Percentiles rank a stretch among this genome's conserved stretches.
Evolutionary conservation across 2,888 invertebrate species (phyloP).

Genomic region (Aporophyla nigra): DNA sequence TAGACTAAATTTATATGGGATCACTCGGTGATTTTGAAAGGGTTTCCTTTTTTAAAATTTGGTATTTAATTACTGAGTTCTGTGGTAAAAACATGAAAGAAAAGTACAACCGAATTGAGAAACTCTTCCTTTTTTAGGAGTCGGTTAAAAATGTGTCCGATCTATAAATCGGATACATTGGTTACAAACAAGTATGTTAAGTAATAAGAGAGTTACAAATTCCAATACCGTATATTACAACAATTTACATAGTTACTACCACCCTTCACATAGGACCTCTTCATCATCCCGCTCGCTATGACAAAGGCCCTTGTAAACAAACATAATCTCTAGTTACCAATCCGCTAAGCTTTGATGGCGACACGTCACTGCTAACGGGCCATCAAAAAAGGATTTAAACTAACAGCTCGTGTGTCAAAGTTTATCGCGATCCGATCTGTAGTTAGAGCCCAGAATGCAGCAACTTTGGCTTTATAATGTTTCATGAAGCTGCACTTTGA

Average conservation of each 20-base stretch:
- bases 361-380: constrained; percentile 42
- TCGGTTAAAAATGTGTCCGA: background rate
- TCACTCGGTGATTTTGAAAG: too few species aligned
- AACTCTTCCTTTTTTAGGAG: too few species aligned
- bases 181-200: background rate
- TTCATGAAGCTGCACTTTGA: constrained; percentile 20
- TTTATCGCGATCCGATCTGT: constrained; percentile 53
- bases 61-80: background rate
- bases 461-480: constrained; percentile 29
- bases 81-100: too few species aligned
- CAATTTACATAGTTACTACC: constrained; percentile 16
- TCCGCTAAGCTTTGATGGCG: constrained; percentile 39
- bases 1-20: too few species aligned
- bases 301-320: constrained; percentile 37
- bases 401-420: constrained; percentile 54
- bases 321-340: constrained; percentile 51
- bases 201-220: constrained; percentile 10
- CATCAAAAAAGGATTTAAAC: constrained; percentile 62
- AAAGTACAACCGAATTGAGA: too few species aligned
- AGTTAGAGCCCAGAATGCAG: constrained; percentile 33
- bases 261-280: constrained; percentile 24
- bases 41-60: background rate
- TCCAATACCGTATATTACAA: background rate
- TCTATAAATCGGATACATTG: background rate
- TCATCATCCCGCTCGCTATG: constrained; percentile 7